Percentiles rank a stretch among this genome's conserved stretches.
Evolutionary conservation across 2,888 invertebrate genomes (phyloP).

Genomic region (Tipula vernalis): DNA sequence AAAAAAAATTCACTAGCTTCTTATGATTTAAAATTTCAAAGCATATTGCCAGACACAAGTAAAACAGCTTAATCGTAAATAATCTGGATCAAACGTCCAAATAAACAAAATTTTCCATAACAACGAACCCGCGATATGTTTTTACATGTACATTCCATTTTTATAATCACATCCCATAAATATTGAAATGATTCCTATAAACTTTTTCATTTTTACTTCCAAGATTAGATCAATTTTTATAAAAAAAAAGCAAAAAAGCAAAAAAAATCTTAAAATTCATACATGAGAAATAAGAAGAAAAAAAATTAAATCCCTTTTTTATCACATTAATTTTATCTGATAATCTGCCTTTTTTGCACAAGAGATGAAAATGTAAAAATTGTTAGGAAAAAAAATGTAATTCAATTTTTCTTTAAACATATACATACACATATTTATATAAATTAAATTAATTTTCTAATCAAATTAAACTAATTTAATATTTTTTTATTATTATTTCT

Average conservation of each 20-base stretch:
- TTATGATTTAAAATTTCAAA: too few species aligned
- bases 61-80: too few species aligned
- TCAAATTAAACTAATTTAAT: constrained; percentile 4
- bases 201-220: neutral
- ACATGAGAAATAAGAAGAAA: neutral
- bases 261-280: neutral
- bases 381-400: neutral
- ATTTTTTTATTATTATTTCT: neutral
- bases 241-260: neutral
- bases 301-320: constrained; percentile 1
- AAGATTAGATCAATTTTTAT: neutral
- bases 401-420: neutral
- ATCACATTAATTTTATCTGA: constrained; percentile 4
- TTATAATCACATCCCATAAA: neutral
- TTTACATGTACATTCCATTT: neutral
- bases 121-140: neutral
- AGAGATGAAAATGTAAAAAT: neutral
- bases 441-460: constrained; percentile 4
- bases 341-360: neutral
- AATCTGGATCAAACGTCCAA: too few species aligned
- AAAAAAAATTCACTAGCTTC: too few species aligned
- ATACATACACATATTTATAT: neutral
- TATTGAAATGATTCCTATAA: neutral
- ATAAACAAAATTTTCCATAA: too few species aligned
- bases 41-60: too few species aligned